Evolutionary conservation across 2,113 vertebrate genomes (phyloP).

Genomic region (Crotophaga sulcirostris): DNA sequence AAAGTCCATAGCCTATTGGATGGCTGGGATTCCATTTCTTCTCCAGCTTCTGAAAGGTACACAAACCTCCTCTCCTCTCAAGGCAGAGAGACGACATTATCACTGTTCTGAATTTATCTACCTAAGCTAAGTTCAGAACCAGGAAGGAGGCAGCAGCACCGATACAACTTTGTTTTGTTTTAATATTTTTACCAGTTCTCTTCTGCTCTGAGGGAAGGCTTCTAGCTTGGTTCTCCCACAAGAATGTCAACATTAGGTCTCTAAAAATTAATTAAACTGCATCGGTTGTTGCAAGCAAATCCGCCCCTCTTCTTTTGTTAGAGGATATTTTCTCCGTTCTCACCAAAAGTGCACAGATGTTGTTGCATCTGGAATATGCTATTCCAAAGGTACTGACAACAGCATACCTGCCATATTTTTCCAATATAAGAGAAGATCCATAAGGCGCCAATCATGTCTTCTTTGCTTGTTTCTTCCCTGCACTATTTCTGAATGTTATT

Average conservation of each 20-base stretch:
- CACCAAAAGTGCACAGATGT: rapidly evolving
- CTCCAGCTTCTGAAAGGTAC: neutral
- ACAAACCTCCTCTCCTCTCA: neutral
- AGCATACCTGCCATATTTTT: neutral
- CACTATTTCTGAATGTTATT: neutral
- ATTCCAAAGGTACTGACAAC: neutral
- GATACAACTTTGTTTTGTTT: neutral
- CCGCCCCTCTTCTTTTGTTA: neutral
- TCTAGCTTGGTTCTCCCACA: neutral
- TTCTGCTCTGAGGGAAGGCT: neutral
- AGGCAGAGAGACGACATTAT: neutral
- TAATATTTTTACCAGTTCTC: neutral
- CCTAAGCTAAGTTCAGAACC: neutral
- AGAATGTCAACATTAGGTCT: neutral
- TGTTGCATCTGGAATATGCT: neutral
- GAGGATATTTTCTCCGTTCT: neutral
- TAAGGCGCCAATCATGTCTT: neutral
- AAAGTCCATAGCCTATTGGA: neutral
- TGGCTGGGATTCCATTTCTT: neutral
- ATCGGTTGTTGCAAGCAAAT: neutral
- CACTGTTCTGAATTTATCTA: neutral
- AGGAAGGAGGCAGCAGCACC: neutral
- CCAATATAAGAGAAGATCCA: neutral
- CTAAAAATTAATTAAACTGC: neutral
- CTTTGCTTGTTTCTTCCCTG: neutral